Evolutionary conservation across 2,113 vertebrate species (phyloP).

Genomic region (Chaetura pelagica): DNA sequence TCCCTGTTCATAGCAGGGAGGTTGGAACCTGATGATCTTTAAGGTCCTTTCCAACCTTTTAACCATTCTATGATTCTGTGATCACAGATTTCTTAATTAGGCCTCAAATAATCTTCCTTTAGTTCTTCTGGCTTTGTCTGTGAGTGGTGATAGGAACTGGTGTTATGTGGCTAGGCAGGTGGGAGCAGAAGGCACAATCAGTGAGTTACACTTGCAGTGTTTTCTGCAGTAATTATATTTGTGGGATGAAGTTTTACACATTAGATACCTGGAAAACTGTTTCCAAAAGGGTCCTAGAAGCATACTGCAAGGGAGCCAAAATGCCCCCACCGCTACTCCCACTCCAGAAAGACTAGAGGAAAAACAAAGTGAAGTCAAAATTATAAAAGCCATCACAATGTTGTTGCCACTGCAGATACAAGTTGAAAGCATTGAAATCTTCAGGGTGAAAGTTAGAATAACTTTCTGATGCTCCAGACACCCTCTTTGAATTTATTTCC

Average conservation of each 20-base stretch:
- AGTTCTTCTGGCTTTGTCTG: background rate
- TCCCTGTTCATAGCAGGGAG: too few species aligned
- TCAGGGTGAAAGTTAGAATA: background rate
- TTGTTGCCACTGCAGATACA: background rate
- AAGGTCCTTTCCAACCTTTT: too few species aligned
- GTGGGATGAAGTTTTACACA: background rate
- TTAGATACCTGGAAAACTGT: background rate
- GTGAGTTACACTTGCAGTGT: background rate
- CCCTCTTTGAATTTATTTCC: background rate
- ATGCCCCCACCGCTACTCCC: background rate
- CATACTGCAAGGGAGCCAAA: background rate
- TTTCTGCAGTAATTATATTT: background rate
- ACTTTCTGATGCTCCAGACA: background rate
- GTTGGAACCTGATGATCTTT: too few species aligned
- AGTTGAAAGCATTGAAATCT: conserved; percentile 14
- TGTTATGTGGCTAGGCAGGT: background rate
- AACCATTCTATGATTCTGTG: too few species aligned
- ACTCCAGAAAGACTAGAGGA: background rate
- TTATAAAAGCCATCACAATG: background rate
- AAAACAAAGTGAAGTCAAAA: background rate
- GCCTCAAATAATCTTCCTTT: background rate
- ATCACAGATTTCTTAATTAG: background rate
- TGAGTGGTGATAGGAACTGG: background rate
- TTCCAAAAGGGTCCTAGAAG: background rate
- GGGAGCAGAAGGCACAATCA: background rate